These are phyloP conservation scores for Orcinus orca DNA, from an alignment of 2,113 vertebrate species.

Conservation along the genomic window DNA sequence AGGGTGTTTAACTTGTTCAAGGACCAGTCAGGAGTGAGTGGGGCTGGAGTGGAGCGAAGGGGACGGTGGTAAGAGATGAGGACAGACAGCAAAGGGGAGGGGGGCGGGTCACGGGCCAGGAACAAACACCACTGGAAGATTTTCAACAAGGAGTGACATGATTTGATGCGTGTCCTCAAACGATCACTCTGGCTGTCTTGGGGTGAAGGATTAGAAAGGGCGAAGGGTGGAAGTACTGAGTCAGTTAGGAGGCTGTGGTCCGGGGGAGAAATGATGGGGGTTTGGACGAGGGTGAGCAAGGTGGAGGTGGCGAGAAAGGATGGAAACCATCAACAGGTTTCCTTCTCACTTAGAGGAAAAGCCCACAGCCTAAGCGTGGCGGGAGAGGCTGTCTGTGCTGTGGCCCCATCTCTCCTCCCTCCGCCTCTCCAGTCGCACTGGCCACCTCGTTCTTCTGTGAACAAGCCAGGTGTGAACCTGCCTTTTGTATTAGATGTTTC, in stretches of 20 bases:
- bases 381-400: background rate
- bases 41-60: background rate
- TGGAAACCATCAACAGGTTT: background rate
- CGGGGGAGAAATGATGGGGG: background rate
- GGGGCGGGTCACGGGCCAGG: too few species aligned
- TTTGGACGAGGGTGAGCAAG: background rate
- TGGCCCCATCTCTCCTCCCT: background rate
- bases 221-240: background rate
- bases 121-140: background rate
- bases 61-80: background rate
- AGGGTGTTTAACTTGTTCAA: background rate
- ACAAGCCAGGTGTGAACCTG: background rate
- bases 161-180: background rate
- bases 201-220: background rate
- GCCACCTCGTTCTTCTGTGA: background rate
- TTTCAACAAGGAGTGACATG: background rate
- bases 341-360: background rate
- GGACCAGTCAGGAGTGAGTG: background rate
- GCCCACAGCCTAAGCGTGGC: background rate
- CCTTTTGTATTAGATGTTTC: background rate
- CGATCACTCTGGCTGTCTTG: background rate
- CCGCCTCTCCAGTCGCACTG: background rate
- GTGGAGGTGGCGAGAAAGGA: background rate
- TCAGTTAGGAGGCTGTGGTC: background rate
- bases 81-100: background rate